Conservation (phyloP, 2,797 vertebrate genomes). For the Sebastes elongatus region DNA sequence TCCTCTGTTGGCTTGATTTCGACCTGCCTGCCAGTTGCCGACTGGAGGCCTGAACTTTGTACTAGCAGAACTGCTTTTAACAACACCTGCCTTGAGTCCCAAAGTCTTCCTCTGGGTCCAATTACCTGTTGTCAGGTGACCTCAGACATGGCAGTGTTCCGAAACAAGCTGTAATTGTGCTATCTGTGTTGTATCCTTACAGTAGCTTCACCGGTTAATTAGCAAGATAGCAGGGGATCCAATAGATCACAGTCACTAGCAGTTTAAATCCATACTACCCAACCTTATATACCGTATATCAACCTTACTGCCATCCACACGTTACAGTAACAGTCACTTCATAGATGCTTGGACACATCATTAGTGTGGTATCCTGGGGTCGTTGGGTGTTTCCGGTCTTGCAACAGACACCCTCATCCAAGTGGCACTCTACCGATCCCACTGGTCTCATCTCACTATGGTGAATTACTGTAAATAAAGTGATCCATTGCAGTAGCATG, state of each 20-base stretch:
- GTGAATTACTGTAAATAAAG: not conserved
- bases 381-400: not conserved
- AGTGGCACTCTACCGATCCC: not conserved
- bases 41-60: constrained; percentile 35
- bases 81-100: constrained; percentile 23
- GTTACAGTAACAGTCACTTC: not conserved
- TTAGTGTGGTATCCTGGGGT: too few relatives aligned
- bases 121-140: constrained; percentile 39
- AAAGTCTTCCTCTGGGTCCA: constrained; percentile 52
- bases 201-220: not conserved
- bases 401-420: not conserved
- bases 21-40: constrained; percentile 7
- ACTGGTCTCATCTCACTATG: not conserved
- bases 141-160: constrained; percentile 9
- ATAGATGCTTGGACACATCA: too few relatives aligned
- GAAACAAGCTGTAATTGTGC: constrained; percentile 1
- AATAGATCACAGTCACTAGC: not conserved
- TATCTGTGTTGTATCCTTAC: constrained; percentile 10
- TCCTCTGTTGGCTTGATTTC: constrained; percentile 16
- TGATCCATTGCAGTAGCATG: not conserved
- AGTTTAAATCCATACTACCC: not conserved
- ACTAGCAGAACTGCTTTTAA: constrained; percentile 33
- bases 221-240: not conserved
- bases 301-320: not conserved
- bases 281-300: not conserved